Percentiles rank a stretch among this genome's conserved stretches.
These are phyloP conservation scores for Rhineura floridana DNA, from an alignment of 2,113 vertebrate genomes.

Conservation along the genomic window DNA sequence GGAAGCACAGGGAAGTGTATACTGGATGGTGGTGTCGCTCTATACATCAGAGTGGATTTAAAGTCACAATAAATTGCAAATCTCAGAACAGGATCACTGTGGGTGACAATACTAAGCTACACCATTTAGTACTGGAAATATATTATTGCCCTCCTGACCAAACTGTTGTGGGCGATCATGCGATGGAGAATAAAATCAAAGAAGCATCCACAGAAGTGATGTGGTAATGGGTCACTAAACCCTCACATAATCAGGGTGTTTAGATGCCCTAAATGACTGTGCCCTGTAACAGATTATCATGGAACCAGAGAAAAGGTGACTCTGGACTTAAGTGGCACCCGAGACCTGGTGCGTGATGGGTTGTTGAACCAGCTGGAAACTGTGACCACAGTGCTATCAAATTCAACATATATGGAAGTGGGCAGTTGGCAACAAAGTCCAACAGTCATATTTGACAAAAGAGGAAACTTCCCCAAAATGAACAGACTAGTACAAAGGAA, in stretches of 20 bases:
- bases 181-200: not conserved
- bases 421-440: not conserved
- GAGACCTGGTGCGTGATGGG: not conserved
- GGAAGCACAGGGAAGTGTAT: not conserved
- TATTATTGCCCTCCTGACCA: not conserved
- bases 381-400: not conserved
- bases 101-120: not conserved
- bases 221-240: not conserved
- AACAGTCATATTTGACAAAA: not conserved
- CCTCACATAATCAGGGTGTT: not conserved
- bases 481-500: not conserved
- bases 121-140: no score
- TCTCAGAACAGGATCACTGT: not conserved
- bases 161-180: not conserved
- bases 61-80: not conserved
- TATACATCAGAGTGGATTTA: not conserved
- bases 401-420: not conserved
- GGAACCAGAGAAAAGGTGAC: not conserved
- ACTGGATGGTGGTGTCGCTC: not conserved
- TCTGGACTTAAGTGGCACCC: not conserved
- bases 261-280: not conserved
- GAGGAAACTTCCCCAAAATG: not conserved
- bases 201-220: not conserved
- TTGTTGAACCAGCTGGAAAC: not conserved
- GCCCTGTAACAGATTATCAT: not conserved